Conservation (phyloP, 2,888 invertebrate genomes). For the Carabus problematicus region DNA sequence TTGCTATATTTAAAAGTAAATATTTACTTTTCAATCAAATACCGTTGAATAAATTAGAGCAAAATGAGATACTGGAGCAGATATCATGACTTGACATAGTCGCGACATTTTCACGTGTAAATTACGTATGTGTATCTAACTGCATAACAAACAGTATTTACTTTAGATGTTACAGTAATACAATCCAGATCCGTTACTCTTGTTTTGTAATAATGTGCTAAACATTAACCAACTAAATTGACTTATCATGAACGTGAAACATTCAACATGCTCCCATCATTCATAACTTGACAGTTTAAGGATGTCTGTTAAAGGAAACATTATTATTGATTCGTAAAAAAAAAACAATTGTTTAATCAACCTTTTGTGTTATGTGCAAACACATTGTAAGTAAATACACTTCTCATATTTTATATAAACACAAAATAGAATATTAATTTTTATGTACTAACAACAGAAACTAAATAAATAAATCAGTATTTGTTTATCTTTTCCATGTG, state of each 20-base stretch:
- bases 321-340: not conserved
- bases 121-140: constrained; percentile 52
- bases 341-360: too few species aligned
- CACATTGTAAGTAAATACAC: too few species aligned
- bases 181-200: constrained; percentile 54
- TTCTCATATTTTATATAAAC: too few species aligned
- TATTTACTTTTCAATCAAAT: constrained; percentile 37
- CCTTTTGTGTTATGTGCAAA: too few species aligned
- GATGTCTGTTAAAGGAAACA: constrained; percentile 12
- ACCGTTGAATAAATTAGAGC: constrained; percentile 48
- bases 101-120: constrained; percentile 38
- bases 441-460: too few species aligned
- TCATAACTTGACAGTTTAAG: constrained; percentile 16
- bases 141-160: constrained; percentile 52
- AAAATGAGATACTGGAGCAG: constrained; percentile 28
- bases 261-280: constrained; percentile 3
- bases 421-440: too few species aligned
- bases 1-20: constrained; percentile 6
- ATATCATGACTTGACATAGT: not conserved
- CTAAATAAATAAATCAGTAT: not conserved
- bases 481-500: not conserved
- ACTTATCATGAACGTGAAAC: constrained; percentile 5
- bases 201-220: constrained; percentile 52
- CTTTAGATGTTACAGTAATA: constrained; percentile 50
- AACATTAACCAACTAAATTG: constrained; percentile 43